These are phyloP conservation scores for Anabacerthia variegaticeps DNA, from an alignment of 2,797 vertebrate genomes.

Conservation along the genomic window DNA sequence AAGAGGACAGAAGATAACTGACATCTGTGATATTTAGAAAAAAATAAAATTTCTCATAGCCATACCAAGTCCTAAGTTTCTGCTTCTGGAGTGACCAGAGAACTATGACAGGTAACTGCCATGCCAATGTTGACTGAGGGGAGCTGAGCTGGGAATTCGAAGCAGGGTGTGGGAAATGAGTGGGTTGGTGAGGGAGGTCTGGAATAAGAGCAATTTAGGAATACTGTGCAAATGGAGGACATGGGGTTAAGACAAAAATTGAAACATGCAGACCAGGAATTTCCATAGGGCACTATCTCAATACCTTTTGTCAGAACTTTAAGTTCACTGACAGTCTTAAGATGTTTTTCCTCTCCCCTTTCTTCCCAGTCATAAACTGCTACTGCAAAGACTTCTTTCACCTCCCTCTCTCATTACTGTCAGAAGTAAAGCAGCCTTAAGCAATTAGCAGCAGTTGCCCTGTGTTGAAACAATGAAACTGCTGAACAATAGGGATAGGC, in stretches of 20 bases:
- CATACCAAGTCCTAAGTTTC: neutral
- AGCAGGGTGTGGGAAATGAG: neutral
- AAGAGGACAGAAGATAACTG: neutral
- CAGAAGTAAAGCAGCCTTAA: neutral
- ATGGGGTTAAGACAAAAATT: neutral
- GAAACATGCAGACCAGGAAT: neutral
- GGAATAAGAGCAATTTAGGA: neutral
- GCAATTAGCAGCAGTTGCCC: neutral
- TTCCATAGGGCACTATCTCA: neutral
- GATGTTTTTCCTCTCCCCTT: neutral
- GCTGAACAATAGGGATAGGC: neutral
- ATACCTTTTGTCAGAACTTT: neutral
- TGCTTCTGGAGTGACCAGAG: neutral
- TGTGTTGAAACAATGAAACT: constrained; percentile 13
- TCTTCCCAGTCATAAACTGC: neutral
- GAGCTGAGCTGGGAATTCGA: neutral
- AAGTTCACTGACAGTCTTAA: neutral
- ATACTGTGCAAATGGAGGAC: neutral
- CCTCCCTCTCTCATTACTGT: neutral
- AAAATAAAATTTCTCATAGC: neutral
- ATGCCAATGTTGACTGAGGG: neutral
- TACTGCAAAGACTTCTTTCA: neutral
- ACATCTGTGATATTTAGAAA: neutral
- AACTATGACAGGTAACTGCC: neutral
- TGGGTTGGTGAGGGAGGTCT: neutral